Base-by-base conservation (phyloP, 2,797 vertebrate species). In the Choloepus didactylus region DNA sequence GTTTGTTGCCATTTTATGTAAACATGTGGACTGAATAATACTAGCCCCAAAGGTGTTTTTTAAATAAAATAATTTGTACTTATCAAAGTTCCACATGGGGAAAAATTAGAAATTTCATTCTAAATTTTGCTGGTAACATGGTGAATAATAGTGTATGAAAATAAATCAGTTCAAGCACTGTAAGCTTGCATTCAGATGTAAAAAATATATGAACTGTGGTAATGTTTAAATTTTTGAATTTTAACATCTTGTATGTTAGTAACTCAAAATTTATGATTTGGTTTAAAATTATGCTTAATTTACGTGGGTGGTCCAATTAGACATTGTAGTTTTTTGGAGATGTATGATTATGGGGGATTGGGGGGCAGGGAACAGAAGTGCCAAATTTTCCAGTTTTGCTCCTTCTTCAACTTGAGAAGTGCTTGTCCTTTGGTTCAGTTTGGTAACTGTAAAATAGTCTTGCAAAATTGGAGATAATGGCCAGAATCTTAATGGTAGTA, bases 101-200 rank as follows among this genome's bases (percentile, higher is more conserved):
- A 51, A 31, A 81, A 82, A 69, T 64, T 75, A 94, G 79, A 94
- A 92, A 66, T 91, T 73, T 83, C 70, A 59, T 85, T 83, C 60
- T 96, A 88, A 59, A 92, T 93, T 88, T 69, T 91, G 29, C n/a
- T 94, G 80, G 38, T 76, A 87, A 69, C 60, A 31, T 69, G 70
- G 59, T 72, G 81, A 83, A 51, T 87, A 80, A 38, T 91, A 87
- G 35, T 35, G 27, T 80, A 72, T 75, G 27, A 38, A 56, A 62
- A 41, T 56, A 77, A 73, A 8, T 91, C 14, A 2, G 15, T 85
- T 94, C 21, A 67, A 76, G n/a, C 11, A 16, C 77, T 77, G 0
- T 87, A 89, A 80, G 18, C 60, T 8, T 86, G n/a, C 31, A 29
- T 77, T 92, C 35, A 54, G 31, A 69, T 75, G 25, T 89, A 31